Evolutionary conservation across 2,113 vertebrate species (phyloP).

Genomic region (Gymnorhina tibicen): DNA sequence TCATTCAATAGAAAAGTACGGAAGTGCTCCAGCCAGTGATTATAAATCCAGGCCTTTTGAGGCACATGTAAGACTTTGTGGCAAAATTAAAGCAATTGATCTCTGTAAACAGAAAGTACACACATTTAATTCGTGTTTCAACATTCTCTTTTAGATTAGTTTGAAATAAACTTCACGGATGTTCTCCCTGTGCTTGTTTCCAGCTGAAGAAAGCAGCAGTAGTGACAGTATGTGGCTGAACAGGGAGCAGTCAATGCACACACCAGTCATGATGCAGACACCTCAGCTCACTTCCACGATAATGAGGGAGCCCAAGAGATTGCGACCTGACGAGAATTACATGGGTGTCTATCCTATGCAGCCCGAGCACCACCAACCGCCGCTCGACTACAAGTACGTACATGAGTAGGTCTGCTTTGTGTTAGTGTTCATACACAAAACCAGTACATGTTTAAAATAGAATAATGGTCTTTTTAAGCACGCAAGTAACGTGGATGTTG

Average conservation of each 20-base stretch:
- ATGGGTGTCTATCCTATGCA: conserved; percentile 94
- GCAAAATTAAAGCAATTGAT: background rate
- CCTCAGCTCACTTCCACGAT: conserved; percentile 95
- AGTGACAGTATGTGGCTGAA: conserved; percentile 90
- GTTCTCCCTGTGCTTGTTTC: background rate
- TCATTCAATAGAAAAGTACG: background rate
- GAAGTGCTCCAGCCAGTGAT: background rate
- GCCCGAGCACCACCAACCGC: conserved; percentile 90
- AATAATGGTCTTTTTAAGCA: conserved; percentile 83
- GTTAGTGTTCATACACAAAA: conserved; percentile 64
- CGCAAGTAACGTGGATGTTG: conserved; percentile 99
- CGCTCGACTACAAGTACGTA: conserved; percentile 97
- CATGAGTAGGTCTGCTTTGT: conserved; percentile 50
- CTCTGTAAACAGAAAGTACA: background rate
- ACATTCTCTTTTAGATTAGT: background rate
- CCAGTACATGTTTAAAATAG: conserved; percentile 74
- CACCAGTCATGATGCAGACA: conserved; percentile 94
- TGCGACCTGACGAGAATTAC: conserved; percentile 89
- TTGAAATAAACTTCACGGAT: background rate
- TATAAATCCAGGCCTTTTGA: background rate
- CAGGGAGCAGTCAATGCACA: conserved; percentile 90
- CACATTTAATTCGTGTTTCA: background rate
- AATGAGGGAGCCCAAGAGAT: conserved; percentile 93
- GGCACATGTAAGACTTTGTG: background rate
- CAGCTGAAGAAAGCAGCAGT: conserved; percentile 95